Evolutionary conservation across 2,888 invertebrate genomes (phyloP).

Genomic region (Pollenia amentaria): DNA sequence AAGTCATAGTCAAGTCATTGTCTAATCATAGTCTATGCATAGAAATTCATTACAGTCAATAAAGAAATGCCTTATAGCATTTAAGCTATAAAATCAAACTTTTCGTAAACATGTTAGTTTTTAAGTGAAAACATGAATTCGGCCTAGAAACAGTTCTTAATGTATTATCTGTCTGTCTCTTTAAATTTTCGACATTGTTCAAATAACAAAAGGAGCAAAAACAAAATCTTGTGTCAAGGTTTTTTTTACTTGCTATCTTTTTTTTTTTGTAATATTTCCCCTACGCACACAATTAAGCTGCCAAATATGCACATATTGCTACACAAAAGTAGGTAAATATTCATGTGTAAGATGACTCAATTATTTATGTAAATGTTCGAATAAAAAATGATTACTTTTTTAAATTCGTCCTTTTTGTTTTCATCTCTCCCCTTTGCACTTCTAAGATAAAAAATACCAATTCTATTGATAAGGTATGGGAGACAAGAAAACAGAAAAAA

Average conservation of each 20-base stretch:
- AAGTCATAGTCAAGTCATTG: too few species aligned
- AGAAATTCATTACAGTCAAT: too few species aligned
- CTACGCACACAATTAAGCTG: constrained; percentile 24
- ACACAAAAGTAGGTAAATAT: background rate
- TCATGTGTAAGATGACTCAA: background rate
- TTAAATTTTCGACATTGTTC: constrained; percentile 55
- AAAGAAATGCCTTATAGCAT: too few species aligned
- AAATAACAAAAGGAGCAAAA: constrained; percentile 36
- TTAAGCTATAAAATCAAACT: too few species aligned
- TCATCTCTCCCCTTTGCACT: background rate
- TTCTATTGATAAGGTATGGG: background rate
- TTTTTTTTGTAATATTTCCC: background rate
- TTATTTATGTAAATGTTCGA: constrained; percentile 4
- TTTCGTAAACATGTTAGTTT: background rate
- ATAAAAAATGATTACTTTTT: constrained; percentile 31
- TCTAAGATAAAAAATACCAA: constrained; percentile 30
- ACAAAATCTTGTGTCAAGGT: constrained; percentile 53
- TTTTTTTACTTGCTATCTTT: constrained; percentile 32
- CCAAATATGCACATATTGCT: background rate
- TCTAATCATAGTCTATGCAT: too few species aligned
- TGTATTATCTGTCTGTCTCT: constrained; percentile 30
- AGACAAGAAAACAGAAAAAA: background rate
- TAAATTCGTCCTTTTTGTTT: constrained; percentile 5
- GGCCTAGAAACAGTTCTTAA: background rate
- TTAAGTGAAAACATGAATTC: background rate